Base-by-base conservation (phyloP, 2,888 invertebrate genomes). In the Pardosa pseudoannulata region DNA sequence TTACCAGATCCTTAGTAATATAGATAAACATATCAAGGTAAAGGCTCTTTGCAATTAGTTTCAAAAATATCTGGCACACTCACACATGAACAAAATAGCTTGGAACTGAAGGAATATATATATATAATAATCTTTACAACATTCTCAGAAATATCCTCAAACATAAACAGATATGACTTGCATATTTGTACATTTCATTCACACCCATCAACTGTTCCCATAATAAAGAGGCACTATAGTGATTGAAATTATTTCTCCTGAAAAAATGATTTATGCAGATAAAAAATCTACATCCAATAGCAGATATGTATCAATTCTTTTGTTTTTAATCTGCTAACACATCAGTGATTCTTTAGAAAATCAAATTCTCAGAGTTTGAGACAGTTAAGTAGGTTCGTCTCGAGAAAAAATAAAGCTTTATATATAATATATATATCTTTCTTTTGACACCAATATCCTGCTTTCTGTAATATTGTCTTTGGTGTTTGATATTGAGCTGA, bases 401-500 rank as follows among this genome's bases (percentile, higher is more conserved):
- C 70, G 78, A 78, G 73, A 85, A 85, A 85, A 36, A 85, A 85
- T 85, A 83, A 83, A 85, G 78, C 78, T 78, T 73, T 73, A 31
- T 67, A n/a, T 19, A 23, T 32, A 23, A 68, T 56, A 71, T 71
- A 64, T 79, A 46, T 79, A 72, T 67, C 64, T 82, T n/a, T n/a
- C n/a, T n/a, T n/a, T 39, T 76, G 46, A 83, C 72, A 76, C 81
- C 81, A 81, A 71, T 65, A 56, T 72, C 31, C 68, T 41, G 65
- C 70, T 81, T 46, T 72, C 50, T 28, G 1, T 23, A 50, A 68
- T 32, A 67, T 78, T 79, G 79, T 86, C 79, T 86, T 79, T 86
- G 86, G 79, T 79, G 86, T 79, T 79, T 79, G 79, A 79, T 79
- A 86, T 86, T 86, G 86, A 86, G 86, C 86, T 79, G 62, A 50